phyloP scores from a whole-genome alignment of 1,140 invertebrate genomes.

The Hirudo medicinalis region DNA sequence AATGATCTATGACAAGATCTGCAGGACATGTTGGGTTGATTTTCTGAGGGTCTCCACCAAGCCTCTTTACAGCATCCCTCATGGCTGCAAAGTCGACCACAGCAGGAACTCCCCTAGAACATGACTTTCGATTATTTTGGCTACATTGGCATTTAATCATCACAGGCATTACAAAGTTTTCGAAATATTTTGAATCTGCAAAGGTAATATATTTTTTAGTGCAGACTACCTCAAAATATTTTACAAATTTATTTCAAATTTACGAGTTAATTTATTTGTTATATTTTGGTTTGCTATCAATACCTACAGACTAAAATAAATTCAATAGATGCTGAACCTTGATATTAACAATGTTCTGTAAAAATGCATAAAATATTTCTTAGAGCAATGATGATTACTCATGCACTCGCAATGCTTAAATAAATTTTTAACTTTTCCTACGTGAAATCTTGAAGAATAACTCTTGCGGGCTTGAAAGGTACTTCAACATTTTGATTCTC shows the following conservation, averaged over 20 bases:
- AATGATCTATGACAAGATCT: constrained; percentile 95
- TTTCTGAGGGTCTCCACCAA: constrained; percentile 75
- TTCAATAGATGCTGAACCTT: no score
- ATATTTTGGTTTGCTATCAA: no score
- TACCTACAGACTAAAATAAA: no score
- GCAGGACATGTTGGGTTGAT: constrained; percentile 95
- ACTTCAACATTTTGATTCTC: constrained; percentile 76
- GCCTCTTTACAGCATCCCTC: constrained; percentile 76
- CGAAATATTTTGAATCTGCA: background rate
- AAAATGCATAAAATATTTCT: no score
- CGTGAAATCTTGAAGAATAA: constrained; percentile 73
- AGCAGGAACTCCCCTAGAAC: constrained; percentile 85
- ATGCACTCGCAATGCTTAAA: background rate
- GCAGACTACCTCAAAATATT: background rate
- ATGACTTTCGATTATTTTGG: background rate
- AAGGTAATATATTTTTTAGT: background rate
- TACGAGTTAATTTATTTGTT: no score
- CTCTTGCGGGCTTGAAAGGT: constrained; percentile 83
- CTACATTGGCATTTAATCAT: background rate
- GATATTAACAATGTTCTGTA: no score
- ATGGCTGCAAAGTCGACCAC: constrained; percentile 98
- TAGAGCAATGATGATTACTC: no score
- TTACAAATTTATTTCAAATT: background rate
- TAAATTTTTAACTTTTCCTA: constrained; percentile 25
- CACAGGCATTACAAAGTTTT: background rate